phyloP scores from a whole-genome alignment of 1,140 invertebrate species.

The Scaptomyza graminum region DNA sequence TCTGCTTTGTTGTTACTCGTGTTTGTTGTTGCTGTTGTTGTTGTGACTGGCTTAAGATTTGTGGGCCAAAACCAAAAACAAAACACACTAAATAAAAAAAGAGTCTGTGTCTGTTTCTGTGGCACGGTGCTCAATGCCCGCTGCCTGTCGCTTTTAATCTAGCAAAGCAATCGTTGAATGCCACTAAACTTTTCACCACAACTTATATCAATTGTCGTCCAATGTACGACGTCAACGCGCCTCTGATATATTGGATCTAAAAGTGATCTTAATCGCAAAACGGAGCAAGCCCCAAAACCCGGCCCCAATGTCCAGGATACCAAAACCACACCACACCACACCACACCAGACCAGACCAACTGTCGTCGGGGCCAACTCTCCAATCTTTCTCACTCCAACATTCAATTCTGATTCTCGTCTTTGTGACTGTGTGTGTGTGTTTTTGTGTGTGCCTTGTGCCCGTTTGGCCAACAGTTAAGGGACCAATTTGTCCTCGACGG shows the following conservation, averaged over 20 bases:
- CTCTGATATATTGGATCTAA: slow-evolving; percentile 83
- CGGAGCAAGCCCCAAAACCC: slow-evolving; percentile 56
- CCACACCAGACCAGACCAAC: slow-evolving; percentile 36
- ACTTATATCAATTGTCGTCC: slow-evolving; percentile 84
- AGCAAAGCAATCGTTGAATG: slow-evolving; percentile 83
- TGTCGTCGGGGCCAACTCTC: slow-evolving; percentile 54
- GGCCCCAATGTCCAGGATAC: slow-evolving; percentile 4
- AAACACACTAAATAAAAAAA: slow-evolving; percentile 37
- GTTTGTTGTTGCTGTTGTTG: slow-evolving; percentile 42
- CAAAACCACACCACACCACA: too few relatives aligned
- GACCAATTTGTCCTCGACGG: slow-evolving; percentile 69
- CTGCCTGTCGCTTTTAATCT: slow-evolving; percentile 79
- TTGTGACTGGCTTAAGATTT: slow-evolving; percentile 76
- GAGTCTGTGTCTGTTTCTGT: neutral
- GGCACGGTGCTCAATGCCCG: slow-evolving; percentile 17
- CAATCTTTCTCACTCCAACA: slow-evolving; percentile 10
- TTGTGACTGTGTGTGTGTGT: slow-evolving; percentile 29
- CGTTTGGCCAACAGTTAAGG: slow-evolving; percentile 55
- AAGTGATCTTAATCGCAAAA: slow-evolving; percentile 83
- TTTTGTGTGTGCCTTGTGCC: slow-evolving; percentile 13
- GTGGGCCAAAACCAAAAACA: slow-evolving; percentile 62
- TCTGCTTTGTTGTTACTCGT: slow-evolving; percentile 55
- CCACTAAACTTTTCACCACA: slow-evolving; percentile 83
- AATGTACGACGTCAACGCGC: slow-evolving; percentile 82
- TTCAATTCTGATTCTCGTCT: slow-evolving; percentile 21